phyloP scores from a whole-genome alignment of 1,140 invertebrate species.

The Drosophila ironensis region DNA sequence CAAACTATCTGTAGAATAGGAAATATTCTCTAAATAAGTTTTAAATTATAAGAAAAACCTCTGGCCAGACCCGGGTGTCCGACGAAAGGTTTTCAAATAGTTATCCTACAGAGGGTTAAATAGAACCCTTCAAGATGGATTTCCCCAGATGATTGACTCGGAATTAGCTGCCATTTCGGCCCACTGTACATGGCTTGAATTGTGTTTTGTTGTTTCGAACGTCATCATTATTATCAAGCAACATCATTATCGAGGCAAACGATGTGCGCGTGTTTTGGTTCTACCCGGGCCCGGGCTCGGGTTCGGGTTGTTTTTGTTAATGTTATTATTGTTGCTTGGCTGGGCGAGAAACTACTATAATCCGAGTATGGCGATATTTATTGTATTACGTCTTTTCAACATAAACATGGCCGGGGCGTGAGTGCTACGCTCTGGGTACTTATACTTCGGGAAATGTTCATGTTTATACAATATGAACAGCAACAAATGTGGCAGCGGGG shows the following conservation, averaged over 20 bases:
- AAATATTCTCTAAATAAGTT: no score
- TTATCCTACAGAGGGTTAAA: no score
- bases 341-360: constrained; percentile 52
- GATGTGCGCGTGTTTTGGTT: constrained; percentile 67
- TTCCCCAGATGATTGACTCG: no score
- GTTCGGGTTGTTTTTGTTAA: constrained; percentile 45
- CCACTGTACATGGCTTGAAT: constrained; percentile 43
- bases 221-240: constrained; percentile 71
- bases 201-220: constrained; percentile 68
- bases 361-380: constrained; percentile 60
- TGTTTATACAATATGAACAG: constrained; percentile 40
- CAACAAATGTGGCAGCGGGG: constrained; percentile 12
- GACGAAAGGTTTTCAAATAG: no score
- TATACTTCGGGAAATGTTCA: constrained; percentile 30
- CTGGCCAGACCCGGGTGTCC: no score
- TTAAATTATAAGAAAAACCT: no score
- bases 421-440: constrained; percentile 8
- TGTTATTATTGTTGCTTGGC: constrained; percentile 34
- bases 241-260: constrained; percentile 64
- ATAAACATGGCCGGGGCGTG: constrained; percentile 56
- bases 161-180: no score
- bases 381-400: constrained; percentile 76
- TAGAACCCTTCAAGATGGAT: no score
- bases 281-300: neutral
- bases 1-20: no score